Conservation (phyloP, 2,888 invertebrate species). For the Eustalomyia histrio region DNA sequence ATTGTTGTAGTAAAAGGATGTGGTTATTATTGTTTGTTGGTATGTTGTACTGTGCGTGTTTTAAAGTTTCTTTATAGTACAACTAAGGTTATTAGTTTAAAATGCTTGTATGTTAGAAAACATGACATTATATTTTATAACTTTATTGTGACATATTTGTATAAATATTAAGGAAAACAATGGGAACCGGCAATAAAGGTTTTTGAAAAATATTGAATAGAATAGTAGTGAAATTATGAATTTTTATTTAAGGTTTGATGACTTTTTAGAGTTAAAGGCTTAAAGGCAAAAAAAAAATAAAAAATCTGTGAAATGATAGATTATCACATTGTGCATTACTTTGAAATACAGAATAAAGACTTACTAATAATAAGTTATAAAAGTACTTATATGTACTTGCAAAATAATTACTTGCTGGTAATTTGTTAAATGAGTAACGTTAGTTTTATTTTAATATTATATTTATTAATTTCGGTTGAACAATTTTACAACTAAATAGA, state of each 20-base stretch:
- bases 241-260: not conserved
- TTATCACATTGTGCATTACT: no score
- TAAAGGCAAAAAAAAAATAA: no score
- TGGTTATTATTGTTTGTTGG: conserved; percentile 58
- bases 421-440: no score
- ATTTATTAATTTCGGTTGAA: no score
- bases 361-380: no score
- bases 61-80: conserved; percentile 31
- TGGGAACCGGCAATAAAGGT: no score
- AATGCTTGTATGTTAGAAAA: conserved; percentile 53
- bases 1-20: conserved; percentile 52
- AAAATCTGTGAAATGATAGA: no score
- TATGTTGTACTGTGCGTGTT: conserved; percentile 56
- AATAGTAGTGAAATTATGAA: not conserved
- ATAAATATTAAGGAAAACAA: conserved; percentile 10
- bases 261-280: not conserved
- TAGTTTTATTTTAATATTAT: no score
- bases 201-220: not conserved
- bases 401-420: no score
- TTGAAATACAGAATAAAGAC: no score
- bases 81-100: conserved; percentile 60
- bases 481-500: no score
- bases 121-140: conserved; percentile 61
- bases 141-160: conserved; percentile 61
- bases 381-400: no score